Evolutionary conservation across 2,888 invertebrate species (phyloP), one percentile per base, ranked within the genome.

Genomic region (Melikaiella ostensackeni): DNA sequence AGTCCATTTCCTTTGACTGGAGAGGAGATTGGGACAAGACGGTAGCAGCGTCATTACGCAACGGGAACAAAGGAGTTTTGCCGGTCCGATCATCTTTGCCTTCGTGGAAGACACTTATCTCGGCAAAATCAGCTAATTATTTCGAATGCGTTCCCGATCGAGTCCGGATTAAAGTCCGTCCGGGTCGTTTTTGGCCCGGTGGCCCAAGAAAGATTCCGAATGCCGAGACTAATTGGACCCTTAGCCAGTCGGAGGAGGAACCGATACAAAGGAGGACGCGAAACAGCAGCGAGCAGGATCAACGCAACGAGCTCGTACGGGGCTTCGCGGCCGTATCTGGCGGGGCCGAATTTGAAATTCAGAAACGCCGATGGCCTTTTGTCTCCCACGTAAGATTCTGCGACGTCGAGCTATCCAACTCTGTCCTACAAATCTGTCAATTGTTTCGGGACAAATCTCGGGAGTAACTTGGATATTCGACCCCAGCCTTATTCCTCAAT

Each of bases 171-270:
- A 88, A 89, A 90, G 88, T 88, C 86, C 86, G 87, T 85, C 84
- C 81, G 81, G 82, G 82, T 85, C 86, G 88, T 88, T 90, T 89
- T 88, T 88, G 87, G 88, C 77, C 85, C 86, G 87, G 82, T 84
- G 84, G 84, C 83, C 84, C 85, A 82, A 83, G 84, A 84, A 86
- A 88, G 86, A 87, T 87, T 87, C 89, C 89, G 88, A 89, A 90
- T 89, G 88, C 89, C 89, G 87, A 88, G 91, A 91, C 91, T 91
- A 91, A 91, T 91, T 91, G 91, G 91, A 87, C 89, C 89, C 89
- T 90, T 89, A 88, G 86, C 86, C 81, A 75, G 83, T 81, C 83
- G 83, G 75, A 35, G 75, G 84, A 83, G 84, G 79, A 81, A 79
- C 79, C 85, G 85, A 86, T 84, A 86, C 86, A 86, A 82, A 80